These are phyloP conservation scores for Ciconia boyciana DNA, from an alignment of 2,113 vertebrate species.

Conservation along the genomic window DNA sequence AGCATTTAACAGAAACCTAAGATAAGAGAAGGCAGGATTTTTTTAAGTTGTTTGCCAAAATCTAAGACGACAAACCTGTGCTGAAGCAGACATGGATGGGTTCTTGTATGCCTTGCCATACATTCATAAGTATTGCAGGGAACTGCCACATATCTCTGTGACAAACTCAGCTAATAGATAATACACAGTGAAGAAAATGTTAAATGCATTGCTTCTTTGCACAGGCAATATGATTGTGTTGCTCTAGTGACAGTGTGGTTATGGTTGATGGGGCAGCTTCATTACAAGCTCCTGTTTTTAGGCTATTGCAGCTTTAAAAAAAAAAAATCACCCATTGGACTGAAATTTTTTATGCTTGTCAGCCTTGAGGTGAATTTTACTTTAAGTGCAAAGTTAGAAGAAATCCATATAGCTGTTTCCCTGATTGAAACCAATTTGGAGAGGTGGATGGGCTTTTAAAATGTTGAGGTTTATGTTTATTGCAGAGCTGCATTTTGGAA, in stretches of 20 bases:
- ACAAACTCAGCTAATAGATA: constrained; percentile 44
- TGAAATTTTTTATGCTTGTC: constrained; percentile 28
- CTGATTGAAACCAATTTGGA: not conserved
- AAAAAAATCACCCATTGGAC: not conserved
- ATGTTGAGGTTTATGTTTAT: not conserved
- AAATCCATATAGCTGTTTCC: constrained; percentile 13
- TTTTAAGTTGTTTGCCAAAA: not conserved
- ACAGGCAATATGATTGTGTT: constrained; percentile 26
- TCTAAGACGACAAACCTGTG: not conserved
- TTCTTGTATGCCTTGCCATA: not conserved
- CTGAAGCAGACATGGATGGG: not conserved
- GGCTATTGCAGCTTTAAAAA: constrained; percentile 29
- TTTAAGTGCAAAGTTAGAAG: constrained; percentile 8
- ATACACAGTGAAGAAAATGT: constrained; percentile 32
- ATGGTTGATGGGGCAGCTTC: constrained; percentile 53
- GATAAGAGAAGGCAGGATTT: not conserved
- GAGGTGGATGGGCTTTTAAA: not conserved
- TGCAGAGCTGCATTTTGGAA: not conserved
- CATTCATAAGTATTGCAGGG: not conserved
- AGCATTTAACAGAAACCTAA: constrained; percentile 8
- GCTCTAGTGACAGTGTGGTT: constrained; percentile 38
- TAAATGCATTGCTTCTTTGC: constrained; percentile 38
- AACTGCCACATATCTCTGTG: constrained; percentile 3
- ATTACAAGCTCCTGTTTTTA: constrained; percentile 51
- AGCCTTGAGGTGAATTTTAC: constrained; percentile 32